A percentile compares a stretch with the other conserved stretches of the same genome.
These are phyloP conservation scores for Leucophenga maculata DNA, from an alignment of 2,888 invertebrate genomes.

Conservation along the genomic window DNA sequence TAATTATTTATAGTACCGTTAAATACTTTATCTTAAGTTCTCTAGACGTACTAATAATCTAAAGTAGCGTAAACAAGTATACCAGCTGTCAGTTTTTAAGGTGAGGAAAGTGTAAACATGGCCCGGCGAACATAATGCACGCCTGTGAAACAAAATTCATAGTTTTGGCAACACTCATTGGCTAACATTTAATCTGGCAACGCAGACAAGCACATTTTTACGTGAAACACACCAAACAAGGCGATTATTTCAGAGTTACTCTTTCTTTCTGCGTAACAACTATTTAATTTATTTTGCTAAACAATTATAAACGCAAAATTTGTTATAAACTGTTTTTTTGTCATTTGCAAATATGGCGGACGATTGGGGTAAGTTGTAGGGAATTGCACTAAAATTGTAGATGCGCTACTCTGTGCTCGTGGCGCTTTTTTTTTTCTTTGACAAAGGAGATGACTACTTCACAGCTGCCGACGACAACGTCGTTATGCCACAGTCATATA, in stretches of 20 bases:
- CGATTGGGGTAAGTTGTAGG: slow-evolving; percentile 78
- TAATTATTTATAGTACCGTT: no score
- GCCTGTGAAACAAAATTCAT: no score
- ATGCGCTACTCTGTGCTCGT: slow-evolving; percentile 51
- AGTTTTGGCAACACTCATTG: no score
- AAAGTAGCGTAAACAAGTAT: no score
- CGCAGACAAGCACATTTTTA: slow-evolving; percentile 10
- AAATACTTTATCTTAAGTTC: no score
- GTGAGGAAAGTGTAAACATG: no score
- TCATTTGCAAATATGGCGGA: slow-evolving; percentile 75
- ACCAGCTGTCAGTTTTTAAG: no score
- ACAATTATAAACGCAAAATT: background rate
- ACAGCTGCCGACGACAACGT: slow-evolving; percentile 28
- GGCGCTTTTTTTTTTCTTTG: slow-evolving; percentile 37
- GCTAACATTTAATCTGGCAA: no score
- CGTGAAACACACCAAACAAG: background rate
- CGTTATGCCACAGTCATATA: slow-evolving; percentile 38
- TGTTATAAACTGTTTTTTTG: background rate
- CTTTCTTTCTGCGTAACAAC: background rate
- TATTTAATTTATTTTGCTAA: background rate
- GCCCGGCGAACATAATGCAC: no score
- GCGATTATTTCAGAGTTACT: background rate
- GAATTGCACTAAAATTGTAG: slow-evolving; percentile 46
- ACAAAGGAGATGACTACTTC: background rate
- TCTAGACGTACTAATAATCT: no score